These are phyloP conservation scores for Sus scrofa DNA, from an alignment of 2,113 vertebrate species.

Conservation along the genomic window DNA sequence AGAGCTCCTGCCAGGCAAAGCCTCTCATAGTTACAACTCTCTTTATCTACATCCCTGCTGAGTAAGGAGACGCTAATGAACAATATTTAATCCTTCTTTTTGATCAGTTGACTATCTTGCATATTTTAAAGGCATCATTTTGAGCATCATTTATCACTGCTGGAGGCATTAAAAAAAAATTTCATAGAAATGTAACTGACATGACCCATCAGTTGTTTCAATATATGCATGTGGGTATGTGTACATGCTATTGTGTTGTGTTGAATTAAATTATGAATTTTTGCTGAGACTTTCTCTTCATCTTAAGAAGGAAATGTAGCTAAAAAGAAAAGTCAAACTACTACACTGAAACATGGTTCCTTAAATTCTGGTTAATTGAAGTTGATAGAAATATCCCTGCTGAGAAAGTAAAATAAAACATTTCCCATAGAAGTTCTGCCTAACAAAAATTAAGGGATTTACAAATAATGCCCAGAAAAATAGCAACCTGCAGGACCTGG, in stretches of 20 bases:
- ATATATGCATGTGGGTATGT: neutral
- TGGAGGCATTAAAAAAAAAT: neutral
- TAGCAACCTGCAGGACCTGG: neutral
- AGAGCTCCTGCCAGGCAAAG: neutral
- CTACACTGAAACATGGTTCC: neutral
- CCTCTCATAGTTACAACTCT: neutral
- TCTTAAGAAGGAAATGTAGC: neutral
- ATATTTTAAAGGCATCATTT: neutral
- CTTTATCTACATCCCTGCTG: neutral
- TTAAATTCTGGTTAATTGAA: slow-evolving; percentile 21
- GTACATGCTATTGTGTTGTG: neutral
- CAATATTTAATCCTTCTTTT: neutral
- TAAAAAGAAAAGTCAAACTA: neutral
- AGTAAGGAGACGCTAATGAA: neutral
- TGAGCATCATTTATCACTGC: slow-evolving; percentile 12
- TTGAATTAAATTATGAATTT: neutral
- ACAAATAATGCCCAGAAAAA: neutral
- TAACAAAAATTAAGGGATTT: neutral
- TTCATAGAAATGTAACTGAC: neutral
- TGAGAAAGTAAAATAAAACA: neutral
- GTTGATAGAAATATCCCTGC: neutral
- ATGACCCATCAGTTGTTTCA: neutral
- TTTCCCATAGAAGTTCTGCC: neutral
- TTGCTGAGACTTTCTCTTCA: slow-evolving; percentile 10
- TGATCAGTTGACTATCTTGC: neutral